Conservation (phyloP, 2,113 vertebrate species). For the Melanocharis versteri region DNA sequence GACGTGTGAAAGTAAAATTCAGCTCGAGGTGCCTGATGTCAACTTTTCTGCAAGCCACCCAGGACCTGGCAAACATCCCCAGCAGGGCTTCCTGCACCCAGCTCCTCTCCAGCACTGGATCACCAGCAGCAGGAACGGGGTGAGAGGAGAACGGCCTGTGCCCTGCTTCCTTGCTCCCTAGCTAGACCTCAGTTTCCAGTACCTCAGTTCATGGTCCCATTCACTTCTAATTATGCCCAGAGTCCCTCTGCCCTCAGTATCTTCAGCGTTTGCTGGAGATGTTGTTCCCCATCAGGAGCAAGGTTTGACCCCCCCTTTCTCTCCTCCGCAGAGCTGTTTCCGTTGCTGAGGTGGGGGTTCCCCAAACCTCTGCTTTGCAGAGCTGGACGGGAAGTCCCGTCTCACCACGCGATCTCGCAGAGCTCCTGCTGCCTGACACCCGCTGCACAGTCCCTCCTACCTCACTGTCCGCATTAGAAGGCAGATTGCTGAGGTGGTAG, state of each 20-base stretch:
- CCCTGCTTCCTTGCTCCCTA: not conserved
- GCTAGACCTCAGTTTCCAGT: not conserved
- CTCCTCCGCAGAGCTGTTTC: not conserved
- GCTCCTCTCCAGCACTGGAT: not conserved
- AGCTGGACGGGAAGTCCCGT: not conserved
- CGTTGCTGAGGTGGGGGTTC: not conserved
- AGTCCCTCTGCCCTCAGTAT: not conserved
- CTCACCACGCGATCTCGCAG: fast-evolving
- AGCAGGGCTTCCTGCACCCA: not conserved
- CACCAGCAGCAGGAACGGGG: fast-evolving
- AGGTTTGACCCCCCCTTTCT: not conserved
- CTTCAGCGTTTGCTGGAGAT: not conserved
- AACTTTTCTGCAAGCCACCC: not conserved
- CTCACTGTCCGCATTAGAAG: not conserved
- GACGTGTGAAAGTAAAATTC: not conserved
- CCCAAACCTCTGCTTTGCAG: not conserved
- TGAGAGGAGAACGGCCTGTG: not conserved
- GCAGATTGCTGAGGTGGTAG: not conserved
- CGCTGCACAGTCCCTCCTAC: not conserved
- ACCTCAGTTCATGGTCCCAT: not conserved
- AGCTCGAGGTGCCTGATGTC: not conserved
- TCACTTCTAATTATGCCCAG: fast-evolving
- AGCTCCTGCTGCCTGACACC: not conserved
- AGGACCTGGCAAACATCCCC: not conserved
- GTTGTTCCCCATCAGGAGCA: not conserved